Evolutionary conservation across 2,113 vertebrate species (phyloP).

Genomic region (Formicarius rufipectus): DNA sequence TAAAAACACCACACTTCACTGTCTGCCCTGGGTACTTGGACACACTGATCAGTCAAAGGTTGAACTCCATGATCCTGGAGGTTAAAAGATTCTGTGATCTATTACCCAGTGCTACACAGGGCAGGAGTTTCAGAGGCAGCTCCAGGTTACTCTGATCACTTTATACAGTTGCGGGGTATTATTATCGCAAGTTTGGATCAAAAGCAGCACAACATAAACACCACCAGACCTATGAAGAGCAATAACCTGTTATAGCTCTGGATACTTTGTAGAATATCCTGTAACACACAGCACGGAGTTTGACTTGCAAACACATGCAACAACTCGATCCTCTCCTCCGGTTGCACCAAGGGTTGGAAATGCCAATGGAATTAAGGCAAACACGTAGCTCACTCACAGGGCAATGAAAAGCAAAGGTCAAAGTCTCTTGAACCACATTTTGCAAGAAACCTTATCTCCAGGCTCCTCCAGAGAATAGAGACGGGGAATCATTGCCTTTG

Average conservation of each 20-base stretch:
- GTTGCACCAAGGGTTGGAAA: not conserved
- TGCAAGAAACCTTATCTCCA: constrained; percentile 21
- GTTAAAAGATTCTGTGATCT: not conserved
- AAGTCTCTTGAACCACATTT: not conserved
- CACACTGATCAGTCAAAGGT: not conserved
- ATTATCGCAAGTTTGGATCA: not conserved
- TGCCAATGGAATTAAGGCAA: not conserved
- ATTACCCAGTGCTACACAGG: not conserved
- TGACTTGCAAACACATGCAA: not conserved
- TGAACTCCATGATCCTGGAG: not conserved
- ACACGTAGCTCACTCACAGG: not conserved
- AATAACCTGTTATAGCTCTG: not conserved
- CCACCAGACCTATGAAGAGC: not conserved
- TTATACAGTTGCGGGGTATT: not conserved
- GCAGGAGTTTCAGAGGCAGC: not conserved
- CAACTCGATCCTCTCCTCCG: not conserved
- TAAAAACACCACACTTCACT: not conserved
- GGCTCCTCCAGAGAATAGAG: not conserved
- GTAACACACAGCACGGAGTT: not conserved
- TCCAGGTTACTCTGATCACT: not conserved
- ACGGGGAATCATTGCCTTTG: not conserved
- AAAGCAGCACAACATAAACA: not conserved
- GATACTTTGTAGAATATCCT: not conserved
- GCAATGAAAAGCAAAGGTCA: constrained; percentile 39
- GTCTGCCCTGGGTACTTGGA: not conserved